Conservation (phyloP, 2,888 invertebrate species). For the Autographa gamma region DNA sequence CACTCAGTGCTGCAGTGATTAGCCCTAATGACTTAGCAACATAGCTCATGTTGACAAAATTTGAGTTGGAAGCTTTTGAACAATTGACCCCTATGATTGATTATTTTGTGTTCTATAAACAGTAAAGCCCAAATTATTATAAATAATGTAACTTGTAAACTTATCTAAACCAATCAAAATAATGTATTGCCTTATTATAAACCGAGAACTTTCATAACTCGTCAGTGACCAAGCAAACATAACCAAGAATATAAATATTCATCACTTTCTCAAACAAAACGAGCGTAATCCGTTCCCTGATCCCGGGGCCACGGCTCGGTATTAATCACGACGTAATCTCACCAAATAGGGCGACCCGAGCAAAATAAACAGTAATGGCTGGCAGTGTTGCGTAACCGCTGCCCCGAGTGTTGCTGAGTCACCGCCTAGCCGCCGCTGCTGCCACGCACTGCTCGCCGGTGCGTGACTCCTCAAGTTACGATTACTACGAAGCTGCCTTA, state of each 20-base stretch:
- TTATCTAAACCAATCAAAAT: conserved; percentile 52
- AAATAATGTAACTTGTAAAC: conserved; percentile 1
- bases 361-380: conserved; percentile 72
- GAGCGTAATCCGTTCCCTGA: conserved; percentile 65
- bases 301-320: conserved; percentile 67
- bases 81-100: neutral
- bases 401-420: conserved; percentile 60
- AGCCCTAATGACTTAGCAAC: too few relatives aligned
- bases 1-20: neutral
- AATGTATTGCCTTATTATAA: conserved; percentile 52
- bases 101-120: neutral
- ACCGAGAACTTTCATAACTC: conserved; percentile 49
- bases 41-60: too few relatives aligned
- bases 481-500: conserved; percentile 65
- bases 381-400: conserved; percentile 75
- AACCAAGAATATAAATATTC: conserved; percentile 64
- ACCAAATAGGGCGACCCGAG: conserved; percentile 71
- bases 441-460: conserved; percentile 66
- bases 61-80: too few relatives aligned
- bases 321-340: conserved; percentile 79
- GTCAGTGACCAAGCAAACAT: conserved; percentile 51
- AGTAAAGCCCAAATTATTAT: neutral
- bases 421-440: conserved; percentile 28
- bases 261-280: conserved; percentile 69
- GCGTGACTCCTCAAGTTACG: conserved; percentile 74